A percentile compares a stretch with the other conserved stretches of the same genome.
phyloP scores from a whole-genome alignment of 2,113 vertebrate genomes.

The Festucalex cinctus region DNA sequence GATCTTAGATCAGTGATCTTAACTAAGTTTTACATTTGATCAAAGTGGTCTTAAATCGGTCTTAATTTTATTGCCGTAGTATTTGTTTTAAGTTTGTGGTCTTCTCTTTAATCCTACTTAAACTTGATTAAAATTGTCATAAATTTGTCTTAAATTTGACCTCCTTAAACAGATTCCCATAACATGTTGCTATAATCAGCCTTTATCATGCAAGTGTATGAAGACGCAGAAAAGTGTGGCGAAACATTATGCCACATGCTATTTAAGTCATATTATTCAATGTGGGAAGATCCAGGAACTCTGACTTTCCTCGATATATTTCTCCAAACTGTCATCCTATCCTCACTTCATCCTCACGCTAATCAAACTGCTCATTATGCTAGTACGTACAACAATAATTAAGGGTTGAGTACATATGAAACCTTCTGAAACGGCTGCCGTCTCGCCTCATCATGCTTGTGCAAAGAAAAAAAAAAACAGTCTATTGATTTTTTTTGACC shows the following conservation, averaged over 20 bases:
- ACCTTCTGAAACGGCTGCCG: background rate
- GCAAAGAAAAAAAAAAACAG: background rate
- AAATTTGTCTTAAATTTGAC: background rate
- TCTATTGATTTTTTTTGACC: conserved; percentile 2
- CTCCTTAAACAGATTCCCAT: background rate
- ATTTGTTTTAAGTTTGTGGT: too few species aligned
- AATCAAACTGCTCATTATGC: background rate
- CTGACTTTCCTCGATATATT: background rate
- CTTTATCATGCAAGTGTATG: background rate
- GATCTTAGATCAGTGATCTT: background rate
- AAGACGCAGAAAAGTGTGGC: background rate
- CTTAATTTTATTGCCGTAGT: too few species aligned
- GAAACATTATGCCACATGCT: background rate
- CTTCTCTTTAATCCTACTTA: too few species aligned
- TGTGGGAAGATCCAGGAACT: background rate
- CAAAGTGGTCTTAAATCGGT: background rate
- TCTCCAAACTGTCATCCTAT: background rate
- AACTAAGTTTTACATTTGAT: background rate
- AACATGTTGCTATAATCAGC: background rate
- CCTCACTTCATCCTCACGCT: background rate
- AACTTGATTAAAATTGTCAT: too few species aligned
- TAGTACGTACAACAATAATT: background rate
- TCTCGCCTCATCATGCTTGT: background rate
- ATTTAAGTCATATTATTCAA: background rate
- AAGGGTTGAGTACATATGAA: background rate